phyloP scores from a whole-genome alignment of 2,113 vertebrate species.

The Tupaia chinensis region DNA sequence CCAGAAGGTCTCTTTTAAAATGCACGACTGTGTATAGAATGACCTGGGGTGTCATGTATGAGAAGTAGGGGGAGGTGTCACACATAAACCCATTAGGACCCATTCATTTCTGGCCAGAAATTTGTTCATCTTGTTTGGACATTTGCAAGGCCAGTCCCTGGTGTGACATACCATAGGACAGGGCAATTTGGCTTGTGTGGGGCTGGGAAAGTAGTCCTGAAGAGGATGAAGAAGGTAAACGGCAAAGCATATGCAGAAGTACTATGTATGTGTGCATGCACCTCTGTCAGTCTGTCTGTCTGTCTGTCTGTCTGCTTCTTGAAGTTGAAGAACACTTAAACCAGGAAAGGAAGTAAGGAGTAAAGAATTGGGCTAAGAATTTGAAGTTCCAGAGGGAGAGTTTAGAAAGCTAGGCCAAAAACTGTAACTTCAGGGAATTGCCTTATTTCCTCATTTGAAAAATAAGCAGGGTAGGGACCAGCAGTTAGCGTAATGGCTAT shows the following conservation, averaged over 20 bases:
- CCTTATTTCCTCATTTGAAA: not conserved
- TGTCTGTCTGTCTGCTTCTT: not conserved
- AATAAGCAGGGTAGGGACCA: not conserved
- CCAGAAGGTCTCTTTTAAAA: slow-evolving; percentile 1
- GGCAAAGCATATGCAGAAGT: not conserved
- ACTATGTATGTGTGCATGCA: not conserved
- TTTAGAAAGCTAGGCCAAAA: not conserved
- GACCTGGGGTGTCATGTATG: not conserved
- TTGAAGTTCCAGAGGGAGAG: not conserved
- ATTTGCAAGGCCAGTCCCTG: not conserved
- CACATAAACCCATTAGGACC: not conserved
- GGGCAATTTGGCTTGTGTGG: not conserved
- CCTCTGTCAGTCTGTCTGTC: not conserved
- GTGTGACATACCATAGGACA: not conserved
- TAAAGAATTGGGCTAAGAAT: not conserved
- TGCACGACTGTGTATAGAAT: not conserved
- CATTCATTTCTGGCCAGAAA: not conserved
- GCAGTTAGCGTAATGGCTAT: too few relatives aligned
- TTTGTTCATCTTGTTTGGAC: slow-evolving; percentile 1
- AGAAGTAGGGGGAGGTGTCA: not conserved
- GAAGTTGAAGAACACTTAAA: not conserved
- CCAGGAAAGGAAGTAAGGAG: not conserved
- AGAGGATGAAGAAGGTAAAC: not conserved
- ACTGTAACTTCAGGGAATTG: not conserved
- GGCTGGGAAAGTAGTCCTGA: not conserved